phyloP scores from a whole-genome alignment of 2,113 vertebrate species.

The Haplochromis burtoni region DNA sequence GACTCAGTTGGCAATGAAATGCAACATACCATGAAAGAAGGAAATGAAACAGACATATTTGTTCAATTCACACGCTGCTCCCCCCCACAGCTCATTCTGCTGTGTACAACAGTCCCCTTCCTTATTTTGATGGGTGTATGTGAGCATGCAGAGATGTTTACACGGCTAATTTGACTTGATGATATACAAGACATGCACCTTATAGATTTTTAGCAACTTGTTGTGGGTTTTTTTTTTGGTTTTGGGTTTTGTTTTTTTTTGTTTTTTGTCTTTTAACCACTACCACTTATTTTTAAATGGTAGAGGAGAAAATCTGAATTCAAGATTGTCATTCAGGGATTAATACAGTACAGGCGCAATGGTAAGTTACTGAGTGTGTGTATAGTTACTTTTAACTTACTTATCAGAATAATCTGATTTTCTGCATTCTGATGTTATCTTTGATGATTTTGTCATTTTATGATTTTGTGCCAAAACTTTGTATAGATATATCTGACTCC shows the following conservation, averaged over 20 bases:
- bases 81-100: neutral
- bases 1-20: neutral
- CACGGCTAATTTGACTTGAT: neutral
- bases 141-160: neutral
- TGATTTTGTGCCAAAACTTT: neutral
- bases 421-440: neutral
- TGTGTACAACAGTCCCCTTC: neutral
- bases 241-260: neutral
- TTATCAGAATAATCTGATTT: neutral
- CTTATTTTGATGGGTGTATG: neutral
- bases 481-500: neutral
- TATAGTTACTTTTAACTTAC: neutral
- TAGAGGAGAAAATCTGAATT: neutral
- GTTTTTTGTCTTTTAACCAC: neutral
- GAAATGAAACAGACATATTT: conserved; percentile 44
- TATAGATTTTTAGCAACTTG: neutral
- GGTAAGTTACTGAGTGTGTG: conserved; percentile 33
- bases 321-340: neutral
- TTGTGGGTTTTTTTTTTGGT: rapidly evolving
- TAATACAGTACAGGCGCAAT: neutral
- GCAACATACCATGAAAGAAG: neutral
- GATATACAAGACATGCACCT: neutral
- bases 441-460: neutral
- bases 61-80: neutral
- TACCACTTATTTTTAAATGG: neutral